A percentile compares a stretch with the other conserved stretches of the same genome.
phyloP scores from a whole-genome alignment of 2,113 vertebrate species.

The Lamprologus sp. region DNA sequence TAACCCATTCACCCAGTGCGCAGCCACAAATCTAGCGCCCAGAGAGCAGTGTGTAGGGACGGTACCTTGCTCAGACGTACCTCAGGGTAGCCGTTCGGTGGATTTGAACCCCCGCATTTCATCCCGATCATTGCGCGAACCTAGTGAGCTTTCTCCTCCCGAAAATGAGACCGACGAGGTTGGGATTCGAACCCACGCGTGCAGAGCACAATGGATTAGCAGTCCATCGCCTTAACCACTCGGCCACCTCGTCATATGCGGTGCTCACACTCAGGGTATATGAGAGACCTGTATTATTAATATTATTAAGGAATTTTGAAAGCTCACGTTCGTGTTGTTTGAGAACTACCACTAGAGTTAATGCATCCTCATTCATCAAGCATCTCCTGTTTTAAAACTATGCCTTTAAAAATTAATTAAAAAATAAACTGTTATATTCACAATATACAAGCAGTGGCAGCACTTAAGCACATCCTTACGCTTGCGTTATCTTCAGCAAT shows the following conservation, averaged over 20 bases:
- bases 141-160: neutral
- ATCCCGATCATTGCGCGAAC: neutral
- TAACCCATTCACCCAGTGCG: neutral
- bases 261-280: fast-evolving
- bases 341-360: neutral
- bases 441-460: neutral
- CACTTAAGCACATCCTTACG: neutral
- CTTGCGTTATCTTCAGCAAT: neutral
- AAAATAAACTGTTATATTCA: neutral
- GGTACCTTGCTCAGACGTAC: neutral
- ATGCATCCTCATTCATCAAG: neutral
- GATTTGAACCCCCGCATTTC: neutral
- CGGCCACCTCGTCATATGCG: conserved; percentile 61
- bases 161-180: conserved; percentile 45
- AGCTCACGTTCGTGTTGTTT: neutral
- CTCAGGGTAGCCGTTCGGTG: fast-evolving
- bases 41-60: neutral
- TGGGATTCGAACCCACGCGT: conserved; percentile 75
- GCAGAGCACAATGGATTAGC: conserved; percentile 76
- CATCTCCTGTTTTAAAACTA: neutral
- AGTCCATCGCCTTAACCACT: conserved; percentile 75
- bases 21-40: fast-evolving
- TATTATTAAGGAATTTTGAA: neutral
- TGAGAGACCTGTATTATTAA: neutral
- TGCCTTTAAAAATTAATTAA: neutral